Conservation (phyloP, 2,113 vertebrate species). For the Misgurnus anguillicaudatus region DNA sequence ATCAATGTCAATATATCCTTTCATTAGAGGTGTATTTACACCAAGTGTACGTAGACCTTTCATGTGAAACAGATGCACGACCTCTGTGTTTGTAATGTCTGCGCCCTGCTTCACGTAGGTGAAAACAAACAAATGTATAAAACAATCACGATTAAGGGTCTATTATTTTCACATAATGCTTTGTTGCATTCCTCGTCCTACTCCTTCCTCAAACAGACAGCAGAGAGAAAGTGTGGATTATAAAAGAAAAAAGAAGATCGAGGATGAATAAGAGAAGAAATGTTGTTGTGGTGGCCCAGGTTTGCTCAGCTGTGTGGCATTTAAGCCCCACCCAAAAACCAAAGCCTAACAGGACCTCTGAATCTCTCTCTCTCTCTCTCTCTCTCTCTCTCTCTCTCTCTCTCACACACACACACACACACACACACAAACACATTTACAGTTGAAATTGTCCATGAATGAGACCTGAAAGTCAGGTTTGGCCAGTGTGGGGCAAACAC, state of each 20-base stretch:
- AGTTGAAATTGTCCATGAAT: slow-evolving; percentile 66
- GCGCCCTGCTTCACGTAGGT: slow-evolving; percentile 43
- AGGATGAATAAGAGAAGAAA: slow-evolving; percentile 67
- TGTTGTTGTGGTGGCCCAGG: slow-evolving; percentile 69
- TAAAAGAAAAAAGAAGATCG: slow-evolving; percentile 70
- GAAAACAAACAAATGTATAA: slow-evolving; percentile 42
- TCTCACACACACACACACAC: background rate
- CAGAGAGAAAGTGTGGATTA: slow-evolving; percentile 71
- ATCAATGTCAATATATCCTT: slow-evolving; percentile 7
- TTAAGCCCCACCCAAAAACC: slow-evolving; percentile 72
- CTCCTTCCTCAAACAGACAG: slow-evolving; percentile 60
- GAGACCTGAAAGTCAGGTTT: slow-evolving; percentile 78
- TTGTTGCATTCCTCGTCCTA: slow-evolving; percentile 57
- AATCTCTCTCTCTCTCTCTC: slow-evolving; percentile 38
- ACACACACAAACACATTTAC: slow-evolving; percentile 39
- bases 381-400: slow-evolving; percentile 39
- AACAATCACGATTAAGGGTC: slow-evolving; percentile 42
- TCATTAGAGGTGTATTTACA: slow-evolving; percentile 2
- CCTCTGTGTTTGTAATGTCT: slow-evolving; percentile 35
- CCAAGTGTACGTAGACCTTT: slow-evolving; percentile 2
- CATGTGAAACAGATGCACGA: slow-evolving; percentile 43
- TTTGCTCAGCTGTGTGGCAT: slow-evolving; percentile 81
- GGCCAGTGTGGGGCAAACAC: slow-evolving; percentile 62
- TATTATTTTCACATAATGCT: slow-evolving; percentile 64
- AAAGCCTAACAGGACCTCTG: slow-evolving; percentile 63